These are phyloP conservation scores for Resseliella maxima DNA, from an alignment of 2,888 invertebrate species.

Conservation along the genomic window DNA sequence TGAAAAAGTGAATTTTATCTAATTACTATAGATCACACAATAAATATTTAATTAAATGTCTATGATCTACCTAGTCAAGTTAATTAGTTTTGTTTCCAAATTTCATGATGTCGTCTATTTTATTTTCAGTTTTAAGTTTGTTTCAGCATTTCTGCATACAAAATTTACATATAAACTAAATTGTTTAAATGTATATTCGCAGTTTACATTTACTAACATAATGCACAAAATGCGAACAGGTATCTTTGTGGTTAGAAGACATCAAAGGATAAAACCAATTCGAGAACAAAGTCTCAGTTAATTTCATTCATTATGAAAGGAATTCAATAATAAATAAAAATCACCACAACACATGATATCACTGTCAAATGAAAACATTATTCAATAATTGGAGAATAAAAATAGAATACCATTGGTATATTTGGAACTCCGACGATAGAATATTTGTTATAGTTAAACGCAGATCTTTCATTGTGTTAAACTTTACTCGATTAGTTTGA, in stretches of 20 bases:
- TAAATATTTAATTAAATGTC: slow-evolving; percentile 41
- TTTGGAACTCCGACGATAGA: too few species aligned
- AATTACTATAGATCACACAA: not conserved
- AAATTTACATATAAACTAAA: not conserved
- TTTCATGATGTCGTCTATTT: not conserved
- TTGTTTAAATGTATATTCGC: not conserved
- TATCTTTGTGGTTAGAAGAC: not conserved
- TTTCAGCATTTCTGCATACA: not conserved
- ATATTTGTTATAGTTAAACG: too few species aligned
- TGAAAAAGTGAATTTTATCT: not conserved
- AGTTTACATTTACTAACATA: not conserved
- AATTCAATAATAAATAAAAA: not conserved
- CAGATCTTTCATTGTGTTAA: too few species aligned
- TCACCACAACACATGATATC: not conserved
- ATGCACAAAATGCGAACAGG: not conserved
- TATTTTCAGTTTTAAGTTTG: not conserved
- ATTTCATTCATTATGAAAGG: slow-evolving; percentile 9
- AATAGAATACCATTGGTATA: not conserved
- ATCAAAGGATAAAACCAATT: not conserved
- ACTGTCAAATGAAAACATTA: not conserved
- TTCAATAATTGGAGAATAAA: not conserved
- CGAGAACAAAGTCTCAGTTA: not conserved
- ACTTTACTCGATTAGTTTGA: too few species aligned
- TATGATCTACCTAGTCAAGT: not conserved
- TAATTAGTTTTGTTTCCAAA: slow-evolving; percentile 41